These are phyloP conservation scores for Amblyopsis rosae DNA, from an alignment of 2,113 vertebrate species.

Conservation along the genomic window DNA sequence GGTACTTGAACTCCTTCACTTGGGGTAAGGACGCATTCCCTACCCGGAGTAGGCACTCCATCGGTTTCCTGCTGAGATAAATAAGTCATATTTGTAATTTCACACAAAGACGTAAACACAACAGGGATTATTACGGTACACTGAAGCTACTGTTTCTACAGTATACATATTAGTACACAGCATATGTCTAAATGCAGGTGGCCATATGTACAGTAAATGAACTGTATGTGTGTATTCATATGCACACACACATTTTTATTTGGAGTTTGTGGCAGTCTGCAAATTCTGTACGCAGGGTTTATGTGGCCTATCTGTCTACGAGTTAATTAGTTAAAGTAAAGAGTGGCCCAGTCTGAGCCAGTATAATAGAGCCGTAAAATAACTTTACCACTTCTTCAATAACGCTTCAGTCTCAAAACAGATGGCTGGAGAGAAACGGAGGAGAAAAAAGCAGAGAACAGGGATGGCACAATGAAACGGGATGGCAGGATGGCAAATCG, in stretches of 20 bases:
- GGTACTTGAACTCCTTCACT: no score
- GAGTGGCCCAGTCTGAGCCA: slow-evolving; percentile 28
- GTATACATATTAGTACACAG: not conserved
- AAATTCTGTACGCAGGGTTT: slow-evolving; percentile 35
- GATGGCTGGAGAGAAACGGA: slow-evolving; percentile 3
- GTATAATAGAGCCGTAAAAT: slow-evolving; percentile 62
- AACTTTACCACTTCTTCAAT: slow-evolving; percentile 68
- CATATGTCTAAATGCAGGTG: not conserved
- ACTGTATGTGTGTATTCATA: not conserved
- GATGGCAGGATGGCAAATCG: not conserved
- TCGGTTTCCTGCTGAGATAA: no score
- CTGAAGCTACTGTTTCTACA: no score
- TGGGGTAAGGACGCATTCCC: no score
- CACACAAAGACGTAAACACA: slow-evolving; percentile 13
- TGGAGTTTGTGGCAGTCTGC: not conserved
- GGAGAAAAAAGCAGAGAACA: not conserved
- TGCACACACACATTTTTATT: slow-evolving; percentile 6
- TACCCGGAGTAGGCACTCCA: no score
- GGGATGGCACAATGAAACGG: not conserved
- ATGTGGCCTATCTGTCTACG: slow-evolving; percentile 42
- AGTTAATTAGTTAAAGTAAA: slow-evolving; percentile 71
- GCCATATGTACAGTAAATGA: no score
- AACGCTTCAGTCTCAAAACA: slow-evolving; percentile 35
- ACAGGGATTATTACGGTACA: no score
- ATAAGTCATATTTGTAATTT: slow-evolving; percentile 16